Conservation (phyloP, 2,888 invertebrate species). For the Polylopha cassiicola region DNA sequence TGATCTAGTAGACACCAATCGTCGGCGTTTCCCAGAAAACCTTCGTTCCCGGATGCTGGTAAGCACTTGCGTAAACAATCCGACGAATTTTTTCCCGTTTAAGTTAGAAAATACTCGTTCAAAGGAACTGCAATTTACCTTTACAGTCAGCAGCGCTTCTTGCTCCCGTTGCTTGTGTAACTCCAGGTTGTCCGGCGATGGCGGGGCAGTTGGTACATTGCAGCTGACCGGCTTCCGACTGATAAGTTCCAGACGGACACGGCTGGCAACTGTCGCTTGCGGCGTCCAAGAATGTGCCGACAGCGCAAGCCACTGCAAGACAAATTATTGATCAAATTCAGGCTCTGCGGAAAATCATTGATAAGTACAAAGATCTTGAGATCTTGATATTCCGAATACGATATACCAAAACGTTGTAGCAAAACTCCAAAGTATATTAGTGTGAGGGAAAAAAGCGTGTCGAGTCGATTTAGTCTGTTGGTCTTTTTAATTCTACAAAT, state of each 20-base stretch:
- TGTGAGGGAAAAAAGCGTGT: no score
- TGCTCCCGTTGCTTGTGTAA: constrained; percentile 91
- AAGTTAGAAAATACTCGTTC: no score
- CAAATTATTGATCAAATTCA: constrained; percentile 7
- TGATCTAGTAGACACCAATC: no score
- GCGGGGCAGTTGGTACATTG: constrained; percentile 93
- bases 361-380: no score
- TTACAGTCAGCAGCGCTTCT: constrained; percentile 93
- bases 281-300: constrained; percentile 90
- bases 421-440: no score
- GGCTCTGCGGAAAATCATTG: neutral
- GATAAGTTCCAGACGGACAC: constrained; percentile 93
- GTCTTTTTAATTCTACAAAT: neutral
- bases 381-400: no score
- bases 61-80: no score
- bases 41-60: no score
- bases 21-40: no score
- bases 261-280: constrained; percentile 86
- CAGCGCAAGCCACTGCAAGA: constrained; percentile 88
- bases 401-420: no score
- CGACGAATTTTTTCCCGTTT: no score
- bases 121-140: constrained; percentile 58
- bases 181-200: constrained; percentile 92
- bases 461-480: no score
- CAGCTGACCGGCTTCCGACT: constrained; percentile 93